Conservation (phyloP, 1,140 invertebrate genomes). For the Conopomorpha cramerella region DNA sequence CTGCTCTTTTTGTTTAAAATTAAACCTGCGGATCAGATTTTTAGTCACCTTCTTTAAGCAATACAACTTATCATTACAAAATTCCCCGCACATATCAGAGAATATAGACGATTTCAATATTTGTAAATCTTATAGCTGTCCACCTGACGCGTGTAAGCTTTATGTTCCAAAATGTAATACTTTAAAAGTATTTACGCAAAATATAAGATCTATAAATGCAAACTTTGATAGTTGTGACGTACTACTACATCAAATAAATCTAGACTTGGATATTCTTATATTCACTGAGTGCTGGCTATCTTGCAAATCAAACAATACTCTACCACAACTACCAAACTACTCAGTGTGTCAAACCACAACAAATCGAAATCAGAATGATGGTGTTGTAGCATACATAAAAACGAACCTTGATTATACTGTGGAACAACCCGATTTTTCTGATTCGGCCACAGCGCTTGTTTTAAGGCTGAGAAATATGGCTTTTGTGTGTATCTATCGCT, state of each 20-base stretch:
- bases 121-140: neutral
- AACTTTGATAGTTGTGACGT: neutral
- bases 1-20: too few relatives aligned
- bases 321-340: conserved; percentile 2
- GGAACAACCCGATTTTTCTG: neutral
- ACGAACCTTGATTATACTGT: neutral
- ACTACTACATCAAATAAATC: neutral
- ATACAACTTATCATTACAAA: too few relatives aligned
- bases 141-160: neutral
- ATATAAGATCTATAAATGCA: conserved; percentile 3
- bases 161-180: neutral
- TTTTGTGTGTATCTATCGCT: conserved; percentile 5
- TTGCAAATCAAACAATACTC: neutral
- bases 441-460: conserved; percentile 1
- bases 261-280: conserved; percentile 5
- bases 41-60: too few relatives aligned
- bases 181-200: conserved; percentile 2
- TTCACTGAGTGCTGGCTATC: conserved; percentile 7
- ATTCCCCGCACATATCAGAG: too few relatives aligned
- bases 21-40: too few relatives aligned
- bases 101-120: neutral
- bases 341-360: neutral
- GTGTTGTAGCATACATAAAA: conserved; percentile 5
- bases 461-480: conserved; percentile 1
- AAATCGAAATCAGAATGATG: conserved; percentile 6